Percentiles rank a stretch among this genome's conserved stretches.
Conservation (phyloP, 2,888 invertebrate species). For the Hypselothyrea guttata region DNA sequence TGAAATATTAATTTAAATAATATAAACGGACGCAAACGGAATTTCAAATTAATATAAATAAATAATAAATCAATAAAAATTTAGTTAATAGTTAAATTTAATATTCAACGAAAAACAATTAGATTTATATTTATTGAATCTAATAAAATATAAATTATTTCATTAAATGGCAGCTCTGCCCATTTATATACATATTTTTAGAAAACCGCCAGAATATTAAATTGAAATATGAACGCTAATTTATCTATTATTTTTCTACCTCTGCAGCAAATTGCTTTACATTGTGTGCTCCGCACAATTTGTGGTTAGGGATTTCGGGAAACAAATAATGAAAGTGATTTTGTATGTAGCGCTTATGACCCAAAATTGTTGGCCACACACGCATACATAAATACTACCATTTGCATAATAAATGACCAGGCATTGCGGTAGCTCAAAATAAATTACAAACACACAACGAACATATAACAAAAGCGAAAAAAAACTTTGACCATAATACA, state of each 20-base stretch:
- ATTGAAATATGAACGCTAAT: constrained; percentile 30
- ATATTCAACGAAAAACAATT: too few species aligned
- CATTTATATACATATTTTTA: too few species aligned
- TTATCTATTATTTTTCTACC: constrained; percentile 38
- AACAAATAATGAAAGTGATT: constrained; percentile 57
- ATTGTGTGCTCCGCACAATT: constrained; percentile 32
- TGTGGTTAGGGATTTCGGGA: constrained; percentile 16
- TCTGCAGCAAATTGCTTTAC: constrained; percentile 40
- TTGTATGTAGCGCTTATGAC: constrained; percentile 46
- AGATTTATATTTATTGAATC: too few species aligned
- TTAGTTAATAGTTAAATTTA: too few species aligned
- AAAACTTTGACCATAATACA: constrained; percentile 11
- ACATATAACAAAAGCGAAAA: constrained; percentile 9
- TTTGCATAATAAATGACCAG: constrained; percentile 70
- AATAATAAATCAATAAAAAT: too few species aligned
- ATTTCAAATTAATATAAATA: too few species aligned
- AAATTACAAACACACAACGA: constrained; percentile 53
- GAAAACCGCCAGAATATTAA: constrained; percentile 11
- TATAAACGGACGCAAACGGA: too few species aligned
- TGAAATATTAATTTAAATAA: too few species aligned
- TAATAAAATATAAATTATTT: too few species aligned
- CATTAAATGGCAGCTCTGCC: too few species aligned
- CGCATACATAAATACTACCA: constrained; percentile 11
- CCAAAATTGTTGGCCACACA: constrained; percentile 60
- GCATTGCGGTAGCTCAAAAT: constrained; percentile 53